Conservation (phyloP, 2,113 vertebrate genomes). For the Ailurus styani region DNA sequence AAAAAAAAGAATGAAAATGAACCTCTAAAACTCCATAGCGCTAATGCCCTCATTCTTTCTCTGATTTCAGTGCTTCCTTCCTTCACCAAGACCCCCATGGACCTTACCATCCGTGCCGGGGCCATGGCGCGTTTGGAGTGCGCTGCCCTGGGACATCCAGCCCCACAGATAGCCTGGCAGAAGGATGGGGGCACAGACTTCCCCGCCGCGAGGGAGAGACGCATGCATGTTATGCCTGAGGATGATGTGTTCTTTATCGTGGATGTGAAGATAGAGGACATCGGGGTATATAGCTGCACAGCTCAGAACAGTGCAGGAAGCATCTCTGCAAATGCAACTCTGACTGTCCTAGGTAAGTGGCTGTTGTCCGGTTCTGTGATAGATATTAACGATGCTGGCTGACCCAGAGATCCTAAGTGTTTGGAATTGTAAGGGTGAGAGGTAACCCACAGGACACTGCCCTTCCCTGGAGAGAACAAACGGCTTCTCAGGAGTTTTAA, state of each 20-base stretch:
- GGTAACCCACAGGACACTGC: rapidly evolving
- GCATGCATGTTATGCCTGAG: slow-evolving; percentile 99
- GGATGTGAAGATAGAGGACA: slow-evolving; percentile 93
- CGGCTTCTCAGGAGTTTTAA: not conserved
- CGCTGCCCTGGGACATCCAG: slow-evolving; percentile 90
- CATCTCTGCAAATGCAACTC: slow-evolving; percentile 93
- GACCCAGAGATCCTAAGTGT: not conserved
- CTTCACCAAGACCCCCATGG: slow-evolving; percentile 96
- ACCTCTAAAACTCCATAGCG: rapidly evolving
- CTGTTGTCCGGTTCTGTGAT: too few relatives aligned
- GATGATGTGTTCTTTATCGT: slow-evolving; percentile 98
- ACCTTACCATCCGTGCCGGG: slow-evolving; percentile 92
- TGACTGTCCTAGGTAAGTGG: slow-evolving; percentile 92
- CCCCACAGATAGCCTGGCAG: slow-evolving; percentile 97
- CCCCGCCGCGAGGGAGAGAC: slow-evolving; percentile 93
- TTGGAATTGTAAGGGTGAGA: not conserved
- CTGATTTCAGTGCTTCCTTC: slow-evolving; percentile 90
- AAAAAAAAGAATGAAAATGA: not conserved
- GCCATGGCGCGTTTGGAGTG: slow-evolving; percentile 94
- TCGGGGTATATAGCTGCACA: slow-evolving; percentile 95
- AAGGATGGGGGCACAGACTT: slow-evolving; percentile 98
- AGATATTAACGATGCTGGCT: rapidly evolving
- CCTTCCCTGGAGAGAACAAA: not conserved
- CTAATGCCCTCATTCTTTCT: not conserved
- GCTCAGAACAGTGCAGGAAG: slow-evolving; percentile 96